Evolutionary conservation across 2,888 invertebrate genomes (phyloP), one percentile per base, ranked within the genome.

Genomic region (Cylloceria caligata): DNA sequence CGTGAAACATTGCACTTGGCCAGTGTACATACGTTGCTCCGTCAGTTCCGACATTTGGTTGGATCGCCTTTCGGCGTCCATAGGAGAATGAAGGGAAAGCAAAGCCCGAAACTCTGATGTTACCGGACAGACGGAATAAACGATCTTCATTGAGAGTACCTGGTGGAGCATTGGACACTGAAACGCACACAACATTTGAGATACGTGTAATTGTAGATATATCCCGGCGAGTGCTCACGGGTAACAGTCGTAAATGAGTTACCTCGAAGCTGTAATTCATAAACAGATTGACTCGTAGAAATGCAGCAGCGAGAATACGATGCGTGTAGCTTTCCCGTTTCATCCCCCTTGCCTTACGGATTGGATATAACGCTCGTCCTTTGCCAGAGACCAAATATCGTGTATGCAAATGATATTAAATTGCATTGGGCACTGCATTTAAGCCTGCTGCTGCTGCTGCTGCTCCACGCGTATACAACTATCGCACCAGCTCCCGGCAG

Each of bases 241-340:
- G 49, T 36, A 73, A 79, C 80, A 81, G 77, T 76, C 76, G 45
- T 83, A 84, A 86, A 84, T 82, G 81, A 87, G 68, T 86, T 86
- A 86, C 81, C 76, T 73, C 76, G 62, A 81, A 69, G 65, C 83
- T 84, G 83, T 80, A 83, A 83, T 86, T 86, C 85, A 84, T 84
- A 85, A 88, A 87, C 87, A 86, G 87, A 87, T 86, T 87, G 85
- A 85, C 69, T 55, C 42, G 52, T 67, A 74, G 74, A 76, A 64
- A 79, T 49, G 73, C 60, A 52, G 36, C 55, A 62, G 62, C 42
- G 78, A 79, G 80, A 79, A 79, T 75, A 19, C n/a, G 16, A 21
- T 11, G 16, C n/a, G n/a, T 55, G 16, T 16, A 64, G n/a, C 19
- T 27, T 47, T 75, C 39, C 47, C n/a, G 2, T 47, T 4, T 2